phyloP scores from a whole-genome alignment of 2,113 vertebrate genomes.

The Phyllostomus discolor region DNA sequence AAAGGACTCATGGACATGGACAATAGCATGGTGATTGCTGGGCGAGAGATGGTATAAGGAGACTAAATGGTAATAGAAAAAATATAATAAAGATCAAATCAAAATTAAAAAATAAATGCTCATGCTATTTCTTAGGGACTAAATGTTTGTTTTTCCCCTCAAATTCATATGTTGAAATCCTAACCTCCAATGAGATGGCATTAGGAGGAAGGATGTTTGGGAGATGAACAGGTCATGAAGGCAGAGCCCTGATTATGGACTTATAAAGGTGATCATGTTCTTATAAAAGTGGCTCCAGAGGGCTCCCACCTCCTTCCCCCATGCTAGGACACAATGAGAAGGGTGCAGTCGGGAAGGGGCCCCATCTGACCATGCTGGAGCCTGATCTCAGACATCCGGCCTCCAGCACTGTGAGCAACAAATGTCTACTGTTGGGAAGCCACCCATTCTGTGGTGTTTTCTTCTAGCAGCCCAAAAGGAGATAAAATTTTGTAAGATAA shows the following conservation, averaged over 20 bases:
- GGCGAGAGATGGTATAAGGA: too few relatives aligned
- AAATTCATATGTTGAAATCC: not conserved
- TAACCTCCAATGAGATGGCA: not conserved
- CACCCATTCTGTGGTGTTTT: too few relatives aligned
- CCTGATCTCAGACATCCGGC: not conserved
- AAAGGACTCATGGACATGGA: too few relatives aligned
- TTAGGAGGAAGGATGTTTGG: not conserved
- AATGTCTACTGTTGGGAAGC: not conserved
- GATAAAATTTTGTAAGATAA: not conserved
- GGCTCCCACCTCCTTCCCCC: not conserved
- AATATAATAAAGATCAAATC: too few relatives aligned
- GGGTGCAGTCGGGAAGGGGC: not conserved
- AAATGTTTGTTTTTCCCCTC: not conserved
- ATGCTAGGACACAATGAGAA: not conserved
- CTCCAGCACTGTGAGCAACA: not conserved
- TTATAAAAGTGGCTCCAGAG: not conserved
- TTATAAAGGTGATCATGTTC: too few relatives aligned
- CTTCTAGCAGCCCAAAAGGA: not conserved
- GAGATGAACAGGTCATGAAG: too few relatives aligned
- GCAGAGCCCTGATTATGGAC: not conserved
- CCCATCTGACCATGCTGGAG: not conserved
- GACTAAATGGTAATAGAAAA: too few relatives aligned
- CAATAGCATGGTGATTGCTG: too few relatives aligned
- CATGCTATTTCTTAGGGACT: not conserved
- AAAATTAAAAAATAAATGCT: not conserved